phyloP scores from a whole-genome alignment of 2,113 vertebrate genomes.

The Pogona vitticeps region DNA sequence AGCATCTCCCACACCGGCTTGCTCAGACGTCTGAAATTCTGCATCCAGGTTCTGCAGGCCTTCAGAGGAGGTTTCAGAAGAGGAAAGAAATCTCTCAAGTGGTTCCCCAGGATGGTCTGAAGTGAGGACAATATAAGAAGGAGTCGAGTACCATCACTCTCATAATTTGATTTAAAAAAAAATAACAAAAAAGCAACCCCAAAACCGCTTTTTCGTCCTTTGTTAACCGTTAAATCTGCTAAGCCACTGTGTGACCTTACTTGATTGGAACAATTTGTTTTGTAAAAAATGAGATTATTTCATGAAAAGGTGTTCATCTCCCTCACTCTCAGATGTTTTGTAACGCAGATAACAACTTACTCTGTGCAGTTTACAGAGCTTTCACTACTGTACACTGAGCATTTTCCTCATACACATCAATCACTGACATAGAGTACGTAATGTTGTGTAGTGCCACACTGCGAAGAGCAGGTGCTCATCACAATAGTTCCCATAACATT shows the following conservation, averaged over 20 bases:
- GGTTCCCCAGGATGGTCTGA: constrained; percentile 43
- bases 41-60: constrained; percentile 54
- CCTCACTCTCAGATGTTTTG: background rate
- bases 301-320: too few species aligned
- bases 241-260: too few species aligned
- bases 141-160: background rate
- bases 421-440: background rate
- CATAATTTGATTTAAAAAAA: background rate
- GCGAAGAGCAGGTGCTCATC: too few species aligned
- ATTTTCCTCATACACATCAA: background rate
- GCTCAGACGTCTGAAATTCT: constrained; percentile 62
- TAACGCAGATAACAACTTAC: background rate
- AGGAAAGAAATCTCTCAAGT: constrained; percentile 61
- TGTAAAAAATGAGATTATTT: too few species aligned
- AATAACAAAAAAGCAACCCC: too few species aligned
- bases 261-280: too few species aligned
- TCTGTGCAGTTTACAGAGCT: background rate
- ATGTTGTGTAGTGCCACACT: too few species aligned
- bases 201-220: too few species aligned
- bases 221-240: too few species aligned
- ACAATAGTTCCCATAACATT: too few species aligned
- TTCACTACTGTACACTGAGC: background rate
- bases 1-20: constrained; percentile 51
- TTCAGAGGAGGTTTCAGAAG: constrained; percentile 71
- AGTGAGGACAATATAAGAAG: background rate